Conservation (phyloP, 2,113 vertebrate genomes). For the Eolophus roseicapilla region DNA sequence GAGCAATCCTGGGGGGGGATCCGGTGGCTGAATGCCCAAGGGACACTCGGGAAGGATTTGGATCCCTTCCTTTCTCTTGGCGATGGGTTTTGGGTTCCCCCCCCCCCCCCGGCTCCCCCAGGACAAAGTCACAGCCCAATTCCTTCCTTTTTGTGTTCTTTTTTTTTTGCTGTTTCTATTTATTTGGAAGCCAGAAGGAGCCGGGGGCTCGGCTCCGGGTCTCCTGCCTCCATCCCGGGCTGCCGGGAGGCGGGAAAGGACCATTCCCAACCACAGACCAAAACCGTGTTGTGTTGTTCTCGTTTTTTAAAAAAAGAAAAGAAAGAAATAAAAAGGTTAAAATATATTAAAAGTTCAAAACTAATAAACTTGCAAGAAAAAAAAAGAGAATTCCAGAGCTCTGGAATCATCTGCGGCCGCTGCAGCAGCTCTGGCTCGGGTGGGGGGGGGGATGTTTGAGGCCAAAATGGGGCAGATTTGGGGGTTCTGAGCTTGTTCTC, state of each 20-base stretch:
- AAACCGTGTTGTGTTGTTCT: slow-evolving; percentile 67
- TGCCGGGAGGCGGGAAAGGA: slow-evolving; percentile 64
- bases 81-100: background rate
- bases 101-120: background rate
- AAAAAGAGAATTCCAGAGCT: background rate
- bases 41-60: background rate
- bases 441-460: too few relatives aligned
- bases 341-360: slow-evolving; percentile 76
- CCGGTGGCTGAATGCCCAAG: background rate
- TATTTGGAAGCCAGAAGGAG: slow-evolving; percentile 41
- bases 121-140: slow-evolving; percentile 36
- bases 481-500: background rate
- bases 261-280: slow-evolving; percentile 73
- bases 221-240: background rate
- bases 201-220: background rate
- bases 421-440: background rate
- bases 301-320: background rate
- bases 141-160: background rate
- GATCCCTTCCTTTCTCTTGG: background rate
- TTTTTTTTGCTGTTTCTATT: slow-evolving; percentile 56
- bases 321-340: slow-evolving; percentile 51
- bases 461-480: background rate
- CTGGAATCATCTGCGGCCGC: background rate
- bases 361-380: slow-evolving; percentile 65
- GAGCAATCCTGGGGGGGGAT: background rate